A percentile compares a stretch with the other conserved stretches of the same genome.
phyloP scores from a whole-genome alignment of 2,113 vertebrate genomes.

The Centropus unirufus region DNA sequence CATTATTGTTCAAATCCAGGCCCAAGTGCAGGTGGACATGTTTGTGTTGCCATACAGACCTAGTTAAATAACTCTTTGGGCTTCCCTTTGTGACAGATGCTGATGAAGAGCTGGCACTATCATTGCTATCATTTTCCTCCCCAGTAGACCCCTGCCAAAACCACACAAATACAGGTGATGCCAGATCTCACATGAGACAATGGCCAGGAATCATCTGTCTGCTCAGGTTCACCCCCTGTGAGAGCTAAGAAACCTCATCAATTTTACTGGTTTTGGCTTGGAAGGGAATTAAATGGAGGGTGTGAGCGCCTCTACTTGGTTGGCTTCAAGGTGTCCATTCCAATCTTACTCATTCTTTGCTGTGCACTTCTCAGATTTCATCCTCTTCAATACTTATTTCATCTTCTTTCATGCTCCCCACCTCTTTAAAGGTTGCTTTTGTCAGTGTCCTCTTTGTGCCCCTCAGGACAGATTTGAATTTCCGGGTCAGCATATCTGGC shows the following conservation, averaged over 20 bases:
- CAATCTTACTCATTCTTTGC: background rate
- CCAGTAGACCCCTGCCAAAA: background rate
- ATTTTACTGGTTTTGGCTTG: background rate
- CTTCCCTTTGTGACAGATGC: background rate
- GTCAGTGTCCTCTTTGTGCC: slow-evolving; percentile 59
- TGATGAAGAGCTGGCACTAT: background rate
- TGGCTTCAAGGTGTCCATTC: background rate
- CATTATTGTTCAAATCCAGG: background rate
- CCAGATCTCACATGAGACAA: background rate
- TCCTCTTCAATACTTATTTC: slow-evolving; percentile 1
- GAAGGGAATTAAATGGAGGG: background rate
- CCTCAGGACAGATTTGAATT: slow-evolving; percentile 85
- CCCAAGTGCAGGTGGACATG: background rate
- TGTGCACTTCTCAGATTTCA: background rate
- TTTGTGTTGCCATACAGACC: background rate
- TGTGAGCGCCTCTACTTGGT: background rate
- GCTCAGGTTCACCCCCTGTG: background rate
- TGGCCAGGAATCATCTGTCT: background rate
- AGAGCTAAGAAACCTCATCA: background rate
- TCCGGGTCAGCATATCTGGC: slow-evolving; percentile 84
- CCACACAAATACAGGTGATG: accelerated
- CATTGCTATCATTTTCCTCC: background rate
- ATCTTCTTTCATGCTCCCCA: background rate
- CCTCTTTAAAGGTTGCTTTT: slow-evolving; percentile 5
- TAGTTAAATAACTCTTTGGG: background rate